A percentile compares a stretch with the other conserved stretches of the same genome.
phyloP scores from a whole-genome alignment of 2,113 vertebrate genomes.

The Nibea coibor region DNA sequence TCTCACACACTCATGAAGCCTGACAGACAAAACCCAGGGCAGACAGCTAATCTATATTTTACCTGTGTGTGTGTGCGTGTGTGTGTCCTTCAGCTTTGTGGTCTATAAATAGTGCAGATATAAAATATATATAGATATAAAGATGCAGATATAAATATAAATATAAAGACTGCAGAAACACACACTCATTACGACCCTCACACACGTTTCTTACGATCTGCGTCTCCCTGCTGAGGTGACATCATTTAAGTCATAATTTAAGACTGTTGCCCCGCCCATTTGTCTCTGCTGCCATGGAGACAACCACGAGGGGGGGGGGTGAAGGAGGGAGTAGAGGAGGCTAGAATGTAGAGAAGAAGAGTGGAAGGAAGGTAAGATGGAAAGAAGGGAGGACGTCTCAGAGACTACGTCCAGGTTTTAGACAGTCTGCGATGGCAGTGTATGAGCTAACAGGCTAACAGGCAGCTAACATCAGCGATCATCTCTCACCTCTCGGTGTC shows the following conservation, averaged over 20 bases:
- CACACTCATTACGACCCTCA: neutral
- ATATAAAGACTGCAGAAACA: conserved; percentile 13
- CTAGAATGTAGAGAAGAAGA: neutral
- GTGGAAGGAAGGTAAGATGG: neutral
- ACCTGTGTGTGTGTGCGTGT: conserved; percentile 1
- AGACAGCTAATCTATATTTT: no score
- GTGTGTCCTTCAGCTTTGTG: neutral
- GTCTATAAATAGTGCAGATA: conserved; percentile 30
- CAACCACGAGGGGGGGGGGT: neutral
- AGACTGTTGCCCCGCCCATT: conserved; percentile 3
- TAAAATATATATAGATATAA: no score
- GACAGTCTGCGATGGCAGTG: no score
- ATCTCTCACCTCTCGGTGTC: no score
- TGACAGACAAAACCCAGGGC: no score
- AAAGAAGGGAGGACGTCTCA: no score
- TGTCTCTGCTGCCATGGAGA: conserved; percentile 9
- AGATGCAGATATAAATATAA: no score
- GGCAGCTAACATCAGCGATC: no score
- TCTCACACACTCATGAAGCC: no score
- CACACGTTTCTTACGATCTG: conserved; percentile 16
- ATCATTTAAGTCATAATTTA: conserved; percentile 9
- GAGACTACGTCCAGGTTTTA: no score
- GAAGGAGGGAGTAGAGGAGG: neutral
- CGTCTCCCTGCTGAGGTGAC: neutral
- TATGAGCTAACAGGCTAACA: no score